Conservation (phyloP, 1,140 invertebrate genomes). For the Microvelia longipes region DNA sequence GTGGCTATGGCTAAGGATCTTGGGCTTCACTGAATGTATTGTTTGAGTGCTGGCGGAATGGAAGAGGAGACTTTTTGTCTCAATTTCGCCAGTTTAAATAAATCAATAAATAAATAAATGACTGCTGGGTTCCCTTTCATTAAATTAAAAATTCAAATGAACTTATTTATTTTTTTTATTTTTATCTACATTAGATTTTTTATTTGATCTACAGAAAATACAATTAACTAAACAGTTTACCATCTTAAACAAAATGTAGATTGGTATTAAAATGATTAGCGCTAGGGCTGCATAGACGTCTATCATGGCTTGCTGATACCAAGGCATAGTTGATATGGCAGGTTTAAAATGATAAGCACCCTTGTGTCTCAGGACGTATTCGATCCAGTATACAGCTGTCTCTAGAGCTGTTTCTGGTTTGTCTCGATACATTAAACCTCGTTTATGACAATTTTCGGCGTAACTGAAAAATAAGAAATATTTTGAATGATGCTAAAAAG, state of each 20-base stretch:
- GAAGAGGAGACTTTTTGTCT: too few species aligned
- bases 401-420: slow-evolving; percentile 29
- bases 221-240: too few species aligned
- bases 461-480: slow-evolving; percentile 7
- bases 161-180: too few species aligned
- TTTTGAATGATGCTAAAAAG: neutral
- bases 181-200: too few species aligned
- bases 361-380: slow-evolving; percentile 41
- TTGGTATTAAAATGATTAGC: neutral
- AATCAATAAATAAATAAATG: too few species aligned
- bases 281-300: slow-evolving; percentile 30
- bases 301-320: slow-evolving; percentile 41
- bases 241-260: neutral
- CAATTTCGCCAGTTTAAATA: too few species aligned
- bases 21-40: too few species aligned
- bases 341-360: slow-evolving; percentile 38
- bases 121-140: too few species aligned
- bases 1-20: too few species aligned
- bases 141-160: too few species aligned
- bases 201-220: too few species aligned
- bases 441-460: slow-evolving; percentile 1
- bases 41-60: too few species aligned
- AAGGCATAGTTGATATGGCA: slow-evolving; percentile 36
- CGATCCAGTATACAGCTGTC: slow-evolving; percentile 42
- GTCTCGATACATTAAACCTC: slow-evolving; percentile 8